Conservation (phyloP, 2,797 vertebrate genomes). For the Staurois parvus region DNA sequence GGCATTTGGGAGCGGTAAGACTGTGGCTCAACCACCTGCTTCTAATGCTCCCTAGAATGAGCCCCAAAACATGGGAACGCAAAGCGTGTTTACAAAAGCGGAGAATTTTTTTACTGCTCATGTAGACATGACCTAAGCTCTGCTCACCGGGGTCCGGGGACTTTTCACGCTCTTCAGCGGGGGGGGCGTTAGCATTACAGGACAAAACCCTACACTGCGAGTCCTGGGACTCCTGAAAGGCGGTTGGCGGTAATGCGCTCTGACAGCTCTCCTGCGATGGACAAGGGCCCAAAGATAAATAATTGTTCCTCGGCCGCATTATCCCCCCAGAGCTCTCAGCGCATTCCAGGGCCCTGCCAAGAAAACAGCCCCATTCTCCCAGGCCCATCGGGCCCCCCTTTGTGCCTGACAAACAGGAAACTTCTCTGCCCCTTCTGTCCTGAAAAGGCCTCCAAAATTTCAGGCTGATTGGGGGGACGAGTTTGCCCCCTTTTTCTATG, state of each 20-base stretch:
- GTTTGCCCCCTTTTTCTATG: not conserved
- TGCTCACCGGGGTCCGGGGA: no score
- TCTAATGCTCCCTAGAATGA: no score
- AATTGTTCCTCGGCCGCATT: not conserved
- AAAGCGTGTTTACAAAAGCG: no score
- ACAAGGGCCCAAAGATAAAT: constrained; percentile 28
- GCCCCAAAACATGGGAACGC: no score
- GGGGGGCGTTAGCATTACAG: no score
- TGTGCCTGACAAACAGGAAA: constrained; percentile 35
- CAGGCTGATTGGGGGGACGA: constrained; percentile 18
- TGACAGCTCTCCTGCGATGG: constrained; percentile 35
- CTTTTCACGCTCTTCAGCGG: no score
- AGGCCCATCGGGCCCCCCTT: not conserved
- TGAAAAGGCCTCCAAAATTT: constrained; percentile 47
- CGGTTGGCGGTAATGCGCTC: not conserved
- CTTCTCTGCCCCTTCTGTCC: constrained; percentile 38
- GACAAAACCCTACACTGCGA: no score
- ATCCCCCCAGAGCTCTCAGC: not conserved
- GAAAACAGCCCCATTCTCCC: constrained; percentile 1
- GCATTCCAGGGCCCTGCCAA: constrained; percentile 28
- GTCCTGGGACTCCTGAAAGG: not conserved
- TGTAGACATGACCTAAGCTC: no score
- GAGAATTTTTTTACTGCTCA: no score
- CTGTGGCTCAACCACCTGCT: no score
- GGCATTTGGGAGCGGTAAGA: no score